Evolutionary conservation across 2,888 invertebrate genomes (phyloP).

Genomic region (Drosophila tanythrix): DNA sequence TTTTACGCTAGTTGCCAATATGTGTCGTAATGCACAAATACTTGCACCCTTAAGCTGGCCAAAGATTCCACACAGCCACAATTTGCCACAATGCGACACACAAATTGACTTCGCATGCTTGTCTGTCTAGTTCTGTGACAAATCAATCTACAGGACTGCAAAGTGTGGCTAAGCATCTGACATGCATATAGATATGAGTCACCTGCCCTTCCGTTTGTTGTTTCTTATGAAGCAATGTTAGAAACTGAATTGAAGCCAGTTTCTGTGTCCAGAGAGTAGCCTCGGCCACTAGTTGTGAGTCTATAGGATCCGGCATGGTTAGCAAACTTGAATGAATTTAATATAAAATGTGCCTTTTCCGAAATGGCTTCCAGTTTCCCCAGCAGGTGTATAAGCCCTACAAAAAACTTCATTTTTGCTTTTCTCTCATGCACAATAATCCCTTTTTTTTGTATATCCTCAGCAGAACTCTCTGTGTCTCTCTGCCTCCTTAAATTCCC

Average conservation of each 20-base stretch:
- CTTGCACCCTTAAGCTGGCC: too few relatives aligned
- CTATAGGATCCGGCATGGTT: too few relatives aligned
- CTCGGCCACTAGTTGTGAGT: too few relatives aligned
- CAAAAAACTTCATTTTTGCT: neutral
- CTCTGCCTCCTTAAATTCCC: neutral
- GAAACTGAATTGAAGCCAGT: neutral
- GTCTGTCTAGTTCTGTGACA: neutral
- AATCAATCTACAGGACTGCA: neutral
- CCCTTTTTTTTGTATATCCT: neutral
- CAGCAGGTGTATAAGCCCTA: too few relatives aligned
- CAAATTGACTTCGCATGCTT: neutral
- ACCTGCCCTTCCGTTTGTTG: neutral
- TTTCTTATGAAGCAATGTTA: neutral
- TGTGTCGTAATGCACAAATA: too few relatives aligned
- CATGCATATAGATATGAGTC: neutral
- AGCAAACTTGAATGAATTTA: too few relatives aligned
- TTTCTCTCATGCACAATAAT: neutral
- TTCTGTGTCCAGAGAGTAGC: neutral
- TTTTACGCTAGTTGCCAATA: too few relatives aligned
- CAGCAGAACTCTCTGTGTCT: too few relatives aligned
- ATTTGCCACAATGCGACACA: neutral
- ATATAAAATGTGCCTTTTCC: too few relatives aligned
- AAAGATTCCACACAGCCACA: too few relatives aligned
- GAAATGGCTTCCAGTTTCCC: too few relatives aligned
- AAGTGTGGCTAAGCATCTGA: too few relatives aligned